These are phyloP conservation scores for Acanthosepion lycidas DNA, from an alignment of 2,888 invertebrate genomes.

Conservation along the genomic window DNA sequence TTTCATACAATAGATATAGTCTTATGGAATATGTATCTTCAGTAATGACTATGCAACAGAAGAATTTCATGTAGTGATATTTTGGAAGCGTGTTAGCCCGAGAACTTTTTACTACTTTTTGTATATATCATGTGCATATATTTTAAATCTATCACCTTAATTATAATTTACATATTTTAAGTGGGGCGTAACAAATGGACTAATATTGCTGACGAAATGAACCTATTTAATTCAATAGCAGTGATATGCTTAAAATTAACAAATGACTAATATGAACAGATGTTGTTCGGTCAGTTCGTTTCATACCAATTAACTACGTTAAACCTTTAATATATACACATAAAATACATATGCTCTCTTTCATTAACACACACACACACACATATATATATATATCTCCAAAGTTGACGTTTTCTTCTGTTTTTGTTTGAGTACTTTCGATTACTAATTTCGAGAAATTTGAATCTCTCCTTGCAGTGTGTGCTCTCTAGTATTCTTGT, in stretches of 20 bases:
- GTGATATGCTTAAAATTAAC: not conserved
- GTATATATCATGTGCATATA: too few relatives aligned
- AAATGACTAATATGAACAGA: not conserved
- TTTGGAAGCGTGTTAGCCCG: too few relatives aligned
- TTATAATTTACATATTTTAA: not conserved
- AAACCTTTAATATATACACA: not conserved
- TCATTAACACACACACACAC: not conserved
- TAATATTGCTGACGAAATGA: not conserved
- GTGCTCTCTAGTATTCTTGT: too few relatives aligned
- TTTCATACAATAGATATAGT: too few relatives aligned
- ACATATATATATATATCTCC: not conserved
- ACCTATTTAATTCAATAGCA: not conserved
- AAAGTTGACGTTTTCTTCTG: too few relatives aligned
- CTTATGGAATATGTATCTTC: too few relatives aligned
- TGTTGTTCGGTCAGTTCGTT: not conserved
- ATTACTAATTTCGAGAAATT: too few relatives aligned
- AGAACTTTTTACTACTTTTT: too few relatives aligned
- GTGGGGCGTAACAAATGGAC: not conserved
- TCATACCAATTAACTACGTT: not conserved
- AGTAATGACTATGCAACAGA: too few relatives aligned
- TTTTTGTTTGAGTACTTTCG: too few relatives aligned
- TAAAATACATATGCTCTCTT: not conserved
- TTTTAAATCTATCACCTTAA: not conserved
- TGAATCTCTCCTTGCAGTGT: too few relatives aligned
- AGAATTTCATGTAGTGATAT: too few relatives aligned